Percentiles rank a stretch among this genome's conserved stretches.
phyloP scores from a whole-genome alignment of 2,888 invertebrate species.

The Polymixis lichenea region DNA sequence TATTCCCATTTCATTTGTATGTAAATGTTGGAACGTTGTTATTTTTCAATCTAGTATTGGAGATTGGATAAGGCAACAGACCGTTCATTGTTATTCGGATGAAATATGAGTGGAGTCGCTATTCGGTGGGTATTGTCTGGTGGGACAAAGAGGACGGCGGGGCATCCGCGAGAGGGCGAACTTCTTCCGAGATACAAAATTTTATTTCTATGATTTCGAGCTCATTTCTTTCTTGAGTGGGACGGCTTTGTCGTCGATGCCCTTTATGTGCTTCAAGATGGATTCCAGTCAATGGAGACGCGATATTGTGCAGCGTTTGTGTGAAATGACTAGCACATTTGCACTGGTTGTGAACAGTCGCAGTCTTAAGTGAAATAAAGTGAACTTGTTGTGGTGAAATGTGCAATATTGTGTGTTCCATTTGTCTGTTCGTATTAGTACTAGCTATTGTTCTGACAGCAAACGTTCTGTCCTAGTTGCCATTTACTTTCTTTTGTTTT shows the following conservation, averaged over 20 bases:
- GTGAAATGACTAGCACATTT: constrained; percentile 83
- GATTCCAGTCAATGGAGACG: constrained; percentile 81
- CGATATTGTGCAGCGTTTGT: constrained; percentile 84
- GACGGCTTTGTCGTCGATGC: constrained; percentile 79
- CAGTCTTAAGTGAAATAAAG: constrained; percentile 73
- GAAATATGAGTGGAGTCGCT: constrained; percentile 85
- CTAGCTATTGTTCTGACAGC: constrained; percentile 64
- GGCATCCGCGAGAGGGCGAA: constrained; percentile 71
- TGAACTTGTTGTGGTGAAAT: constrained; percentile 79
- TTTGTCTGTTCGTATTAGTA: constrained; percentile 69
- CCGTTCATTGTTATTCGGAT: constrained; percentile 83
- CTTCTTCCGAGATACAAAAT: constrained; percentile 83
- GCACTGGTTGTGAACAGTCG: constrained; percentile 73
- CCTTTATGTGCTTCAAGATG: constrained; percentile 82
- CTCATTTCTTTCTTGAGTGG: constrained; percentile 77
- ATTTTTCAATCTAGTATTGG: constrained; percentile 77
- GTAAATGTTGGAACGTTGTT: constrained; percentile 69
- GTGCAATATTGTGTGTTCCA: constrained; percentile 76
- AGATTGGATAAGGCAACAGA: constrained; percentile 82
- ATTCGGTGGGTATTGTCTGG: constrained; percentile 81
- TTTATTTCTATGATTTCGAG: constrained; percentile 85
- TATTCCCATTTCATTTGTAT: constrained; percentile 57
- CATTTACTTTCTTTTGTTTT: constrained; percentile 49
- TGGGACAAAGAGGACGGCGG: constrained; percentile 78
- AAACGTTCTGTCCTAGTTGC: constrained; percentile 41